phyloP scores from a whole-genome alignment of 2,797 vertebrate species.

The Gambusia yucatana region DNA sequence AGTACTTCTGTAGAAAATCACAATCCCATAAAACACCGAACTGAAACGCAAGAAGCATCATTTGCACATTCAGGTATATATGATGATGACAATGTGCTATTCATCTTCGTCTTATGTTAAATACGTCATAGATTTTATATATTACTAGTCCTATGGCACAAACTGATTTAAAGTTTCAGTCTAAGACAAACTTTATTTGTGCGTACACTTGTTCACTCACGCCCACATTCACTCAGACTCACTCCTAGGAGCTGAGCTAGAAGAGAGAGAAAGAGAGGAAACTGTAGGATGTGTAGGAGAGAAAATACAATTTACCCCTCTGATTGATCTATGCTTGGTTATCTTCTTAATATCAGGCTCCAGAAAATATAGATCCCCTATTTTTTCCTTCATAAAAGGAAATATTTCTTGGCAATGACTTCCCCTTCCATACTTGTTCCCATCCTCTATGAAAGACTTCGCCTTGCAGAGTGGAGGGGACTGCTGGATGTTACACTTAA shows the following conservation, averaged over 20 bases:
- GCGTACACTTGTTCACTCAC: constrained; percentile 24
- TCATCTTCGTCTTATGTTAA: constrained; percentile 66
- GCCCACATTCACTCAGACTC: constrained; percentile 6
- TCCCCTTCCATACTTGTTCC: background rate
- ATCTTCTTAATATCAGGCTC: constrained; percentile 71
- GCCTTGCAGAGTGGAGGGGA: constrained; percentile 40
- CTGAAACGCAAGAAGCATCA: constrained; percentile 62
- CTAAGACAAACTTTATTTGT: constrained; percentile 54
- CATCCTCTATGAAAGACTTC: constrained; percentile 32
- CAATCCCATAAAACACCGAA: constrained; percentile 67
- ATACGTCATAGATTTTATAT: constrained; percentile 65
- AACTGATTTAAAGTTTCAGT: constrained; percentile 68
- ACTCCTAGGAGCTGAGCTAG: constrained; percentile 29
- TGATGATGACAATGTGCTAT: constrained; percentile 71
- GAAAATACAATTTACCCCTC: constrained; percentile 50
- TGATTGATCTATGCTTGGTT: constrained; percentile 62
- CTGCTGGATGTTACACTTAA: constrained; percentile 60
- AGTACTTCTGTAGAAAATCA: constrained; percentile 72
- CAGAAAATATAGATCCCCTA: constrained; percentile 52
- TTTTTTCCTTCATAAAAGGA: constrained; percentile 19
- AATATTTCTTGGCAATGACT: constrained; percentile 44
- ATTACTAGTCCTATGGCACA: constrained; percentile 70
- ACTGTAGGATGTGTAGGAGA: constrained; percentile 24
- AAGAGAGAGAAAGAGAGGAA: constrained; percentile 60
- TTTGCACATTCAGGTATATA: constrained; percentile 73